Conservation (phyloP, 1,140 invertebrate species). For the Zaprionus capensis region DNA sequence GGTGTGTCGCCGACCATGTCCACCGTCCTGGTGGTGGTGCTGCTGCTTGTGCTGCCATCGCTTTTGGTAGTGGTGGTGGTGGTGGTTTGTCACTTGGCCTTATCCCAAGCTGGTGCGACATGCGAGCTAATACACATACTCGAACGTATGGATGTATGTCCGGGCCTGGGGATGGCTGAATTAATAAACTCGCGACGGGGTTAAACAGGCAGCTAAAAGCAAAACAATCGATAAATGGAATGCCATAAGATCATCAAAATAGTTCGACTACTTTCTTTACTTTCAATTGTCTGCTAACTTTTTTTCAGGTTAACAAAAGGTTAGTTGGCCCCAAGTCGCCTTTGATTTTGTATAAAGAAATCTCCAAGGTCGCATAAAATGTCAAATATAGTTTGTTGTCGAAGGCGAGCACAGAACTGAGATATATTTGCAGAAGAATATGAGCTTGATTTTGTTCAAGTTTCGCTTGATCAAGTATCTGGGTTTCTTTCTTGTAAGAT, state of each 20-base stretch:
- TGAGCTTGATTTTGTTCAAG: not conserved
- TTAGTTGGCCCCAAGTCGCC: not conserved
- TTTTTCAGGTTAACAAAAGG: too few species aligned
- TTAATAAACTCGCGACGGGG: slow-evolving; percentile 49
- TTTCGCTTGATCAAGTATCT: not conserved
- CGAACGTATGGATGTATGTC: not conserved
- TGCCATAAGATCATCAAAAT: not conserved
- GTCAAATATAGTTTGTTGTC: not conserved
- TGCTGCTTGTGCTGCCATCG: slow-evolving; percentile 24
- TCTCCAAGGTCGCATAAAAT: not conserved
- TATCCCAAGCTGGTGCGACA: slow-evolving; percentile 31
- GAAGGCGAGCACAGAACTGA: too few species aligned
- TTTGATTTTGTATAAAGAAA: not conserved
- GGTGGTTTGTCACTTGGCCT: slow-evolving; percentile 48
- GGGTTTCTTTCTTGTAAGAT: slow-evolving; percentile 9
- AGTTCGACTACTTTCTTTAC: not conserved
- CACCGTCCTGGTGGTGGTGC: slow-evolving; percentile 28
- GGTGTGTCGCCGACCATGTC: slow-evolving; percentile 27
- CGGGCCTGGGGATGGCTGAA: slow-evolving; percentile 7
- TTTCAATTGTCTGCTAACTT: too few species aligned
- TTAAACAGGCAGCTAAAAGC: slow-evolving; percentile 27
- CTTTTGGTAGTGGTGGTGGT: slow-evolving; percentile 33
- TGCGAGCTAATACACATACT: slow-evolving; percentile 32
- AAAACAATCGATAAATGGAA: slow-evolving; percentile 46
- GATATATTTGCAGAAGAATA: not conserved